Conservation (phyloP, 2,888 invertebrate genomes). For the Drosophila cyrtoloma region DNA sequence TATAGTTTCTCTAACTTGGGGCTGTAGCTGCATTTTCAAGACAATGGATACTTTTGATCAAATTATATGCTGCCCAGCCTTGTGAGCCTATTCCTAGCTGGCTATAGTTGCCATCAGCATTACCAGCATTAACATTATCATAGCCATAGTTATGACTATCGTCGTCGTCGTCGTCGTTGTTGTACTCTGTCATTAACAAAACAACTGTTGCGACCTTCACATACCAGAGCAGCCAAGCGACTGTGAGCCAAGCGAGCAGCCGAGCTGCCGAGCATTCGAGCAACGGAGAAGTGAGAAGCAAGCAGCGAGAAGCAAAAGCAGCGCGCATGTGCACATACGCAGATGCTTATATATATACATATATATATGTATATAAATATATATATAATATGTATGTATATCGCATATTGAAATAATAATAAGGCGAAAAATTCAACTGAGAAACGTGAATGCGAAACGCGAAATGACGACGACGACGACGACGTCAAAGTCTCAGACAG, state of each 20-base stretch:
- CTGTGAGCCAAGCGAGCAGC: conserved; percentile 68
- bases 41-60: conserved; percentile 7
- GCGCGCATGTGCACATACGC: conserved; percentile 60
- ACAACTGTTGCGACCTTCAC: conserved; percentile 85
- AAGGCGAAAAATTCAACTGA: conserved; percentile 78
- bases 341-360: conserved; percentile 37
- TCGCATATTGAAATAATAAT: conserved; percentile 77
- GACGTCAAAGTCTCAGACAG: conserved; percentile 74
- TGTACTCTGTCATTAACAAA: conserved; percentile 84
- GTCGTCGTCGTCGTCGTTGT: conserved; percentile 51
- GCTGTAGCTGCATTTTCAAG: background rate
- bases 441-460: conserved; percentile 74
- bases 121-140: conserved; percentile 31
- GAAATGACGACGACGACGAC: conserved; percentile 44
- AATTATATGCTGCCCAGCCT: conserved; percentile 25
- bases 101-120: conserved; percentile 27
- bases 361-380: conserved; percentile 18
- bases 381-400: conserved; percentile 30
- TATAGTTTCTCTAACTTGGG: background rate
- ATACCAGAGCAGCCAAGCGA: conserved; percentile 84
- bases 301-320: conserved; percentile 34
- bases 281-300: conserved; percentile 16
- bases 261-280: conserved; percentile 30
- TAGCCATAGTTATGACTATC: conserved; percentile 29
- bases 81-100: conserved; percentile 25